Evolutionary conservation across 1,140 invertebrate species (phyloP), one percentile per base, ranked within the genome.

Genomic region (Drosophila littoralis): DNA sequence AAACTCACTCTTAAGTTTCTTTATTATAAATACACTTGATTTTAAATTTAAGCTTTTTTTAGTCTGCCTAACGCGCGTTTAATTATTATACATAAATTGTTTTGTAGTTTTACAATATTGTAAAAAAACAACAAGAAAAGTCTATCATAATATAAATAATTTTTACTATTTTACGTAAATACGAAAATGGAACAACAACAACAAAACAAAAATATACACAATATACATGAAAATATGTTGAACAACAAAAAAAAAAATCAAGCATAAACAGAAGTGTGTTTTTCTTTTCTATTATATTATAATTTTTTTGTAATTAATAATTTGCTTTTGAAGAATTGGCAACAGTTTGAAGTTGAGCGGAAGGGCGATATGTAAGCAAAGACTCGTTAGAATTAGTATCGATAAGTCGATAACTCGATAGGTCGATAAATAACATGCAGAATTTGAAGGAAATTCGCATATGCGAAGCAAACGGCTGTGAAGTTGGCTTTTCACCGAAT

Each of bases 91-190:
- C 69, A 86, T 72, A 83, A 69, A 68, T 88, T 88, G 84, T 88
- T 89, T 89, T 89, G 69, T 88, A 89, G 84, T 88, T 88, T 71
- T 85, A 85, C 80, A 32, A 45, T 88, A 77, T 66, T 89, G 77
- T 89, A 83, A 83, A 80, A 76, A 51, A 35, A 32, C 42, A 64
- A 54, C 22, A 73, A 59, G 35, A 69, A 77, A 52, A 52, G 32
- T 63, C 50, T 77, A 83, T 79, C 54, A 60, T 68, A 82, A 65
- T 73, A 64, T 71, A 59, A 57, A 81, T 65, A 77, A 84, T 78
- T 84, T 84, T 74, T 84, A 81, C 35, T 72, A 71, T 67, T 89
- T 75, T 86, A 86, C 72, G 60, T 60, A 67, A 81, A 70, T 58
- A 42, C 66, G 57, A 76, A 57, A 66, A 72, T 76, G 71, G 72